Evolutionary conservation across 2,888 invertebrate genomes (phyloP), one percentile per base, ranked within the genome.

Genomic region (Drosophila aldrichi): DNA sequence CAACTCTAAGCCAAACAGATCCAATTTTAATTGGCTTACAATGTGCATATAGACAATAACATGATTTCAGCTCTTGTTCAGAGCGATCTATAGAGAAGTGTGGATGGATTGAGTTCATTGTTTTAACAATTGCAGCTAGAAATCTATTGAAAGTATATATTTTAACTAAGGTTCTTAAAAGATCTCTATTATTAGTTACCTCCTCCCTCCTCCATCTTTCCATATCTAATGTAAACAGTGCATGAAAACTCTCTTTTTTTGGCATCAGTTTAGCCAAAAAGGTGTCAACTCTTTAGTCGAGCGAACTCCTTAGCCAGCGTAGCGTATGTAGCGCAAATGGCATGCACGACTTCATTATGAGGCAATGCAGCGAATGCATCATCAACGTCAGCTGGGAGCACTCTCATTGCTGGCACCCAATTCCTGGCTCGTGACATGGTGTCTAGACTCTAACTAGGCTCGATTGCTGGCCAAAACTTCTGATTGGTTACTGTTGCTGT

Each of bases 311-410:
- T 89, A 87, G 87, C 71, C 89, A 87, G 67, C 59, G 75, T 69
- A 73, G 68, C 84, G 57, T 63, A 52, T 49, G 18, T 49, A 63
- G 74, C 68, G 68, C 81, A 79, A 70, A 81, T 84, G 74, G 60
- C 79, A 89, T 87, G 84, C 89, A 89, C 89, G 84, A 84, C 88
- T 81, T 84, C 88, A 84, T 84, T 84, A 84, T 81, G 81, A 87
- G 89, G 78, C 87, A 64, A 22, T 38, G 78, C 75, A 73, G 64
- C 78, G 83, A 78, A 87, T 88, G 84, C 87, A 84, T 71, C 84
- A 83, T 68, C 70, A 72, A 49, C 68, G 32, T 49, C 57, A 43
- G 51, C 40, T 57, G 56, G 58, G 1, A 55, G 36, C 57, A 70
- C 55, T 55, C 55, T 49, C 62, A 40, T 55, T 34, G 67, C 38